Evolutionary conservation across 2,888 invertebrate species (phyloP).

Genomic region (Oxycera nigricornis): DNA sequence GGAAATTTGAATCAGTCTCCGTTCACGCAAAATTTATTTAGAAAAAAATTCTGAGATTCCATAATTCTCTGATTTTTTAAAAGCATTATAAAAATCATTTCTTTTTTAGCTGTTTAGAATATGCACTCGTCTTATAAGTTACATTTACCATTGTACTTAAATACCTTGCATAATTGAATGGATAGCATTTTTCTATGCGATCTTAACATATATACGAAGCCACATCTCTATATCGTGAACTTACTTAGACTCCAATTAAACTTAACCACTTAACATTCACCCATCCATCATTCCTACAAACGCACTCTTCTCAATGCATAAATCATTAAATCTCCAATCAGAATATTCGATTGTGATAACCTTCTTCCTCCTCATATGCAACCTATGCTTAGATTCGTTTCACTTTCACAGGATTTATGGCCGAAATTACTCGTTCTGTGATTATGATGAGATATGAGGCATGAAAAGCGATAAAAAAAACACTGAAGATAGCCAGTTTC

Average conservation of each 20-base stretch:
- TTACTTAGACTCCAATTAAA: not conserved
- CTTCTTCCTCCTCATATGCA: not conserved
- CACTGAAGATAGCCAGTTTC: not conserved
- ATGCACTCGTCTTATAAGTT: no score
- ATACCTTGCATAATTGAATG: no score
- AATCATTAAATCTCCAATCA: not conserved
- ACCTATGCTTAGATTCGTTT: not conserved
- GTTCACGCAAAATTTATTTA: no score
- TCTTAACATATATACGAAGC: no score
- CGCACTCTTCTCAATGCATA: not conserved
- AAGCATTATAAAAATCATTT: no score
- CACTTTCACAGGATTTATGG: slow-evolving; percentile 18
- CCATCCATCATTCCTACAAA: not conserved
- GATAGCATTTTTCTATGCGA: no score
- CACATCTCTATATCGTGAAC: no score
- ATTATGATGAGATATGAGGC: slow-evolving; percentile 15
- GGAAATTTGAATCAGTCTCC: no score
- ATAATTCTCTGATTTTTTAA: no score
- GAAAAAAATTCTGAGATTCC: no score
- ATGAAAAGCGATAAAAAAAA: slow-evolving; percentile 10
- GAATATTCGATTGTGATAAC: not conserved
- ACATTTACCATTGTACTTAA: no score
- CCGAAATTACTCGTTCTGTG: not conserved
- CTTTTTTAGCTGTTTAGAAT: no score
- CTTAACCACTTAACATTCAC: not conserved